phyloP scores from a whole-genome alignment of 1,140 invertebrate species.

The Papilio xuthus region DNA sequence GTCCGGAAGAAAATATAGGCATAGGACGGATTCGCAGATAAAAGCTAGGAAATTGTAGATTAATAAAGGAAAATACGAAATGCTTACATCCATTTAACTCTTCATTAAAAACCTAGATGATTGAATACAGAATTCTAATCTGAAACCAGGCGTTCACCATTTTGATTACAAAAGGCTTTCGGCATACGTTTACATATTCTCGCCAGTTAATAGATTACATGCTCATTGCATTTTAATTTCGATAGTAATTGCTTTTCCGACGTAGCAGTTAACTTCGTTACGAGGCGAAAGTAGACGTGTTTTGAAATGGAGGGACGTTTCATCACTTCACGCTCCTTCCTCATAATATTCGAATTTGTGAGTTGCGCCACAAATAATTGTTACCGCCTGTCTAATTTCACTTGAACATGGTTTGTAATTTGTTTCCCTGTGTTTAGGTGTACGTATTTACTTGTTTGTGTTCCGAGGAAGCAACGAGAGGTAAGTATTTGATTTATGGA shows the following conservation, averaged over 20 bases:
- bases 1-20: too few relatives aligned
- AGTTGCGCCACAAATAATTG: slow-evolving; percentile 31
- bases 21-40: too few relatives aligned
- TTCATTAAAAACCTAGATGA: background rate
- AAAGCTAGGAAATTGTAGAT: background rate
- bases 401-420: slow-evolving; percentile 22
- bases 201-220: slow-evolving; percentile 50
- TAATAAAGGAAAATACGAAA: background rate
- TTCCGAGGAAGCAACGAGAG: slow-evolving; percentile 8
- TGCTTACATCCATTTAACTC: background rate
- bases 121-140: slow-evolving; percentile 15
- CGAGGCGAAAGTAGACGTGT: slow-evolving; percentile 33
- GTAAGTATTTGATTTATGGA: slow-evolving; percentile 21
- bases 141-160: background rate
- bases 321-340: slow-evolving; percentile 34
- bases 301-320: slow-evolving; percentile 37
- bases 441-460: slow-evolving; percentile 29
- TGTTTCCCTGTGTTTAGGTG: slow-evolving; percentile 24
- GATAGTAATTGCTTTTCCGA: slow-evolving; percentile 47
- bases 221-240: slow-evolving; percentile 53
- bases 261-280: slow-evolving; percentile 34
- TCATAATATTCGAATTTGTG: slow-evolving; percentile 36
- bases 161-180: slow-evolving; percentile 29
- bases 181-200: slow-evolving; percentile 28
- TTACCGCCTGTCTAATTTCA: slow-evolving; percentile 31